A percentile compares a stretch with the other conserved stretches of the same genome.
These are phyloP conservation scores for Eubucco bourcierii DNA, from an alignment of 2,113 vertebrate genomes.

Conservation along the genomic window DNA sequence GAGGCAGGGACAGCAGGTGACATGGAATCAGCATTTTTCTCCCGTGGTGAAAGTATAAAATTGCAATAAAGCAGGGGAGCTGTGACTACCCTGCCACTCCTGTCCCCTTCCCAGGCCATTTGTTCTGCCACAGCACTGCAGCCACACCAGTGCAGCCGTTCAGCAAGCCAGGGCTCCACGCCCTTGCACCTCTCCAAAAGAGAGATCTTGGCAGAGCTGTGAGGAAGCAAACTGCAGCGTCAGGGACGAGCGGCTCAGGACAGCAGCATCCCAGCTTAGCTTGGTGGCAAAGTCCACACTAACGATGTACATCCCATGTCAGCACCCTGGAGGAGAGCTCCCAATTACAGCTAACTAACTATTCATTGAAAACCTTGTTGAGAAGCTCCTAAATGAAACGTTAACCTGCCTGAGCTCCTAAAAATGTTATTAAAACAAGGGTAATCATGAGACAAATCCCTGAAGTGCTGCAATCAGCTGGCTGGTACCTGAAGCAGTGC, in stretches of 20 bases:
- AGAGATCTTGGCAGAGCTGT: neutral
- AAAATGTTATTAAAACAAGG: conserved; percentile 40
- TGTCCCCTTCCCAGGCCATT: neutral
- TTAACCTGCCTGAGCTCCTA: neutral
- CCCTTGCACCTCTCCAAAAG: neutral
- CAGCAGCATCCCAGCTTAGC: neutral
- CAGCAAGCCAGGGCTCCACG: neutral
- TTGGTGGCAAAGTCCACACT: neutral
- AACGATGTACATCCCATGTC: fast-evolving
- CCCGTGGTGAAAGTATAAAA: neutral
- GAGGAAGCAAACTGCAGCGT: neutral
- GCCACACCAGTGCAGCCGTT: neutral
- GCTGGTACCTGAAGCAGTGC: neutral
- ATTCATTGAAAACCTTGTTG: neutral
- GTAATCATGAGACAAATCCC: neutral
- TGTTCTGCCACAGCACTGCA: neutral
- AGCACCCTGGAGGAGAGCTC: neutral
- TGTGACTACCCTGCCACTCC: neutral
- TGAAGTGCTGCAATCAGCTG: conserved; percentile 48
- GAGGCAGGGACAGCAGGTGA: neutral
- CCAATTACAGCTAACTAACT: neutral
- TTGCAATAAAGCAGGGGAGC: neutral
- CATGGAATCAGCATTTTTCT: neutral
- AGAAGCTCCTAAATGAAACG: neutral
- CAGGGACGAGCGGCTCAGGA: neutral